Percentiles rank a stretch among this genome's conserved stretches.
These are phyloP conservation scores for Psittacula derbiana DNA, from an alignment of 2,797 vertebrate species.

Conservation along the genomic window DNA sequence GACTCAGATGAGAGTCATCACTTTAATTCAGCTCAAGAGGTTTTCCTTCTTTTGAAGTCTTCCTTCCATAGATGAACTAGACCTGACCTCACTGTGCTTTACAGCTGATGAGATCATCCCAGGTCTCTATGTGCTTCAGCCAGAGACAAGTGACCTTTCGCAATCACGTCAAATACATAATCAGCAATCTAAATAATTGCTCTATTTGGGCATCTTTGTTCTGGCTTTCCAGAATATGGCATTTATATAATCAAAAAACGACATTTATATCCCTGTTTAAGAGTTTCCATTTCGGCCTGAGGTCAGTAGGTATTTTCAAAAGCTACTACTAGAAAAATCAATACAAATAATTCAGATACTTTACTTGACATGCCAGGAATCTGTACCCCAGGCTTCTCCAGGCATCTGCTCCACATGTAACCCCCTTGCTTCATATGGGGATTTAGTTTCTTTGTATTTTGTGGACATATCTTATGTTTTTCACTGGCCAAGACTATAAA, in stretches of 20 bases:
- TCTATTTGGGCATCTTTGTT: constrained; percentile 28
- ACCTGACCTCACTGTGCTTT: constrained; percentile 1
- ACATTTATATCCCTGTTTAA: constrained; percentile 23
- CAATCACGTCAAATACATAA: neutral
- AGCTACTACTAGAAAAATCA: neutral
- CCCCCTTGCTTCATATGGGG: neutral
- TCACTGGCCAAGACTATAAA: neutral
- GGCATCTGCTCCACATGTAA: neutral
- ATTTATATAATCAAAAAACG: neutral
- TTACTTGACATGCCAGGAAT: neutral
- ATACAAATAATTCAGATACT: neutral
- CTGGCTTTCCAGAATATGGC: neutral
- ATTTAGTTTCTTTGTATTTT: neutral
- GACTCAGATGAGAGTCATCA: constrained; percentile 11
- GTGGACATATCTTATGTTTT: neutral
- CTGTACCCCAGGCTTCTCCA: neutral
- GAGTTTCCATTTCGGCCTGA: constrained; percentile 21
- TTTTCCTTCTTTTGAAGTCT: neutral
- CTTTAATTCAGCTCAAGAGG: neutral
- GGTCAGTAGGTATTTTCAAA: constrained; percentile 19
- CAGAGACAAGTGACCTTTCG: constrained; percentile 19
- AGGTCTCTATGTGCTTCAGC: neutral
- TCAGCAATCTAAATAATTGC: constrained; percentile 53
- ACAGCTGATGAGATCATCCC: constrained; percentile 50
- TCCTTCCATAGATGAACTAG: neutral